Base-by-base conservation (phyloP, 2,113 vertebrate genomes). In the Perognathus longimembris region DNA sequence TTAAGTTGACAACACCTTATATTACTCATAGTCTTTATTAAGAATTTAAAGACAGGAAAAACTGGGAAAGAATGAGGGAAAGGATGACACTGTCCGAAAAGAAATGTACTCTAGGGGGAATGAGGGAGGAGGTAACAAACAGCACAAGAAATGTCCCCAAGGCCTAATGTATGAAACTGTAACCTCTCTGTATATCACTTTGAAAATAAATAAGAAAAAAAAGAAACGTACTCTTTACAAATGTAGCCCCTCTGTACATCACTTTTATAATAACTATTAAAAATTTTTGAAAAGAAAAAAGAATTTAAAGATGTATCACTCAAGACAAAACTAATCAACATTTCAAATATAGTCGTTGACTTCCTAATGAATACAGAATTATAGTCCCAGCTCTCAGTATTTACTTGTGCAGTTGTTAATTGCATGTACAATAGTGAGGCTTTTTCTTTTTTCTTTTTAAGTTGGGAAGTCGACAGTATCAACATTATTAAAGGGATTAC, bases 401-500 rank as follows among this genome's bases (percentile, higher is more conserved):
- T 94, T 10, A 74, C 28, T 40, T 87, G n/a, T 74, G 2, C 21
- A 76, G 40, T 93, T 92, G 32, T 79, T 90, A 85, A 69, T 83
- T 88, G 3, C 21, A 28, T 82, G 0, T 34, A 45, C 11, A 57
- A 50, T 40, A 59, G 10, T 17, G 28, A n/a, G 59, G 78, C 73
- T 73, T 69, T 63, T 75, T 50, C 24, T 70, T 83, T 36, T n/a
- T 88, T 67, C 32, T 79, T 77, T 59, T 67, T 85, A 59, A 91
- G 28, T 54, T 91, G 26, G 57, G 32, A 85, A 61, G 12, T 88
- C 87, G 45, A 93, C 10, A 38, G 28, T 85, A 36, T 66, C 86
- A 81, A 59, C n/a, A 69, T 85, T n/a, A 38, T 94, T 86, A 74
- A 85, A 34, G 96, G 22, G 18, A 54, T 91, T 89, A 84, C 78